A percentile compares a stretch with the other conserved stretches of the same genome.
Evolutionary conservation across 2,888 invertebrate species (phyloP).

Genomic region (Drosophila birchii): DNA sequence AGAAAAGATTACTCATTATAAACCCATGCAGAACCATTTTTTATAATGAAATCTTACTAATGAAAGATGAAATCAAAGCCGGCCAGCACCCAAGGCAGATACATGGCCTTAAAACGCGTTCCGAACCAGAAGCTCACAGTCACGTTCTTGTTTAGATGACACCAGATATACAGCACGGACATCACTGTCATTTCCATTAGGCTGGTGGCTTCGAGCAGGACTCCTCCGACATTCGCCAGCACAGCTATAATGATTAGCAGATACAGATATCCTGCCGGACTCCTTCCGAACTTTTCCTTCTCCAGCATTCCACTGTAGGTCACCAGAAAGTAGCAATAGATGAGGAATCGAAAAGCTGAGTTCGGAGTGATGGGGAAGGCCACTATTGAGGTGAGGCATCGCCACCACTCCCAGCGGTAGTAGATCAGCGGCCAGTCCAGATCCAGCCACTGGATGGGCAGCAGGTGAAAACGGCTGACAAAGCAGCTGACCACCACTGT

Average conservation of each 20-base stretch:
- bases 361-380: constrained; percentile 95
- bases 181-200: constrained; percentile 99
- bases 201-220: constrained; percentile 91
- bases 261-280: constrained; percentile 97
- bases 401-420: constrained; percentile 87
- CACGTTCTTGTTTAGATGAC: constrained; percentile 97
- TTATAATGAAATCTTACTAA: constrained; percentile 43
- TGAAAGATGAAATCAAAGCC: constrained; percentile 91
- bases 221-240: constrained; percentile 91
- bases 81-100: constrained; percentile 98
- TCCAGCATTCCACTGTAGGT: constrained; percentile 89
- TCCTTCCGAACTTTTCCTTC: constrained; percentile 92
- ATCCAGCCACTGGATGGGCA: background rate
- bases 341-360: constrained; percentile 97
- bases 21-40: background rate
- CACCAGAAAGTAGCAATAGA: constrained; percentile 98
- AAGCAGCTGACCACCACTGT: constrained; percentile 3
- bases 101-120: constrained; percentile 98
- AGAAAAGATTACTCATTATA: constrained; percentile 42
- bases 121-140: constrained; percentile 99
- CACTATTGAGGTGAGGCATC: constrained; percentile 95
- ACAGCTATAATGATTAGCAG: constrained; percentile 95
- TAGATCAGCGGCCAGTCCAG: background rate
- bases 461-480: background rate
- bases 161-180: constrained; percentile 98